A percentile compares a stretch with the other conserved stretches of the same genome.
Evolutionary conservation across 1,140 invertebrate genomes (phyloP).

Genomic region (Maconellicoccus hirsutus): DNA sequence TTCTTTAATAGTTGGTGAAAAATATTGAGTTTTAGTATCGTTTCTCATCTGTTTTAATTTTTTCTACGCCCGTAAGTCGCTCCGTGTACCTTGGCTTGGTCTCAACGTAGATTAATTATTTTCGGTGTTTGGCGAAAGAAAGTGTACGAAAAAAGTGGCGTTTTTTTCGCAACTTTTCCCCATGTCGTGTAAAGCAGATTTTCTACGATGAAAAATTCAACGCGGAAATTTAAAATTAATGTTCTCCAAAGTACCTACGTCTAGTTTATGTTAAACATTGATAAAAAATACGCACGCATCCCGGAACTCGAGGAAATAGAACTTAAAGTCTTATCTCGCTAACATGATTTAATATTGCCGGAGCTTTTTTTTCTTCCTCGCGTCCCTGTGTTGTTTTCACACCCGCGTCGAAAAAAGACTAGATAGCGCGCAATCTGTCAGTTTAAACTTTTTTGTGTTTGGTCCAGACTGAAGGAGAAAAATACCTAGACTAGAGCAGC

Average conservation of each 20-base stretch:
- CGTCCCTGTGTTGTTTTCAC: neutral
- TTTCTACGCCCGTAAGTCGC: too few species aligned
- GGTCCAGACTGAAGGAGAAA: neutral
- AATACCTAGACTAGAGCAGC: neutral
- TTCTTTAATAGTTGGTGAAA: neutral
- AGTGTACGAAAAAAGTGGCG: neutral
- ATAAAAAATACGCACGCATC: neutral
- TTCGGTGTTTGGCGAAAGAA: neutral
- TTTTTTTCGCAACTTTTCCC: neutral
- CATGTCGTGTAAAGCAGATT: neutral
- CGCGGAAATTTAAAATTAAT: constrained; percentile 3
- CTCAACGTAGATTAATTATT: neutral
- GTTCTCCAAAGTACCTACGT: neutral
- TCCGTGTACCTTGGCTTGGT: neutral
- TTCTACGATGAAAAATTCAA: neutral
- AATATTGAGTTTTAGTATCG: neutral
- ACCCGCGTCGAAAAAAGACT: neutral
- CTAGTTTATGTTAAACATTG: neutral
- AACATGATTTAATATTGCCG: neutral
- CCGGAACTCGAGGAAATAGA: neutral
- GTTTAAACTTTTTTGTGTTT: neutral
- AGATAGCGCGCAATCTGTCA: constrained; percentile 2
- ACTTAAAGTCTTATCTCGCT: neutral
- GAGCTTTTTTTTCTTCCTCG: neutral
- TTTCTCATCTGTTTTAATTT: too few species aligned